Conservation (phyloP, 2,797 vertebrate genomes). For the Phylloscopus collybita region DNA sequence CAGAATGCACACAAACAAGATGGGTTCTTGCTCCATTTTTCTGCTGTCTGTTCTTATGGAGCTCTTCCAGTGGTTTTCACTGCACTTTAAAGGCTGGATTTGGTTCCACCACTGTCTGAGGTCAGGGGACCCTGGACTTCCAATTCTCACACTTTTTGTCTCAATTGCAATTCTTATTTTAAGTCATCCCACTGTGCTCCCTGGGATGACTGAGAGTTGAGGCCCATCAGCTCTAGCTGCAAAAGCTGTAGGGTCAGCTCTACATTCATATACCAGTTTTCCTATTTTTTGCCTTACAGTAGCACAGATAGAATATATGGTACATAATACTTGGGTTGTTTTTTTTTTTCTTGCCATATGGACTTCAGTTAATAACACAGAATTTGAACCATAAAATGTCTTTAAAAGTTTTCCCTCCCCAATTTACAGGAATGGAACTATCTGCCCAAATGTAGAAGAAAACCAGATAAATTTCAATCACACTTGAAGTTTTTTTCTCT, state of each 20-base stretch:
- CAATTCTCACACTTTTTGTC: not conserved
- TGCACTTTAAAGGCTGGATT: not conserved
- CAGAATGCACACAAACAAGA: not conserved
- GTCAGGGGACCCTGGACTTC: not conserved
- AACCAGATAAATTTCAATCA: not conserved
- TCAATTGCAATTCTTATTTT: not conserved
- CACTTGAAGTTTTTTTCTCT: not conserved
- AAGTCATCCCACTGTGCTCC: not conserved
- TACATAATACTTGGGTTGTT: not conserved
- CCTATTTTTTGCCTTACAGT: not conserved
- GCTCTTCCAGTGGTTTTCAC: not conserved
- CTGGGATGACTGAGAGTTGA: not conserved
- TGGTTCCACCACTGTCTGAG: not conserved
- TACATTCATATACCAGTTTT: not conserved
- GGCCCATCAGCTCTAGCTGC: not conserved
- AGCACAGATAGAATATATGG: not conserved
- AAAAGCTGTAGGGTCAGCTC: not conserved
- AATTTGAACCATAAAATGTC: not conserved
- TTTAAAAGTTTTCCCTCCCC: not conserved
- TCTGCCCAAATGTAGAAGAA: not conserved
- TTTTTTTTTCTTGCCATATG: not conserved
- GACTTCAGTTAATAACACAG: not conserved
- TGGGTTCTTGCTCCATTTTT: not conserved
- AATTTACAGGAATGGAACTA: not conserved
- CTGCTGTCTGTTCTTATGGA: not conserved